These are phyloP conservation scores for Eupristina koningsbergeri DNA, from an alignment of 1,140 invertebrate species.

Conservation along the genomic window DNA sequence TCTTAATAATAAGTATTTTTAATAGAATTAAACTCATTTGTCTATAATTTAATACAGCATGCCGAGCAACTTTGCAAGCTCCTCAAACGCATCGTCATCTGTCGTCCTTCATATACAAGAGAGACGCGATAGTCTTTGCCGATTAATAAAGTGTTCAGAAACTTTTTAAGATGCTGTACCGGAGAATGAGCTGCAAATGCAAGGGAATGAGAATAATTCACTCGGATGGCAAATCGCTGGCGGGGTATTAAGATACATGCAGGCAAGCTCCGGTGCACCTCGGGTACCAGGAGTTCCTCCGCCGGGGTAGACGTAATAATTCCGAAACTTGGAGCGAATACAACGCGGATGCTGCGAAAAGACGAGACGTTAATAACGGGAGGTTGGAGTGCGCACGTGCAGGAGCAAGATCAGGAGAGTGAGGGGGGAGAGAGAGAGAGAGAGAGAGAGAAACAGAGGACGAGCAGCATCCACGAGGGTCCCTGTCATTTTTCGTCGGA, in stretches of 20 bases:
- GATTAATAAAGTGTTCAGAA: too few species aligned
- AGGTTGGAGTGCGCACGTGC: neutral
- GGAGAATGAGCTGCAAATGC: neutral
- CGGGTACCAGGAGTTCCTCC: neutral
- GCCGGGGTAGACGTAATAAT: neutral
- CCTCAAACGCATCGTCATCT: too few species aligned
- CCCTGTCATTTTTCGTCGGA: constrained; percentile 29
- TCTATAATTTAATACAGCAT: too few species aligned
- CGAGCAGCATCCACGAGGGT: neutral
- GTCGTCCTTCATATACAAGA: too few species aligned
- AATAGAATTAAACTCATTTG: too few species aligned
- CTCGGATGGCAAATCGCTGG: neutral
- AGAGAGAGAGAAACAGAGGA: constrained; percentile 11
- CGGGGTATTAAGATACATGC: neutral
- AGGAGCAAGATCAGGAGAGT: too few species aligned
- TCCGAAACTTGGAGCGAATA: neutral
- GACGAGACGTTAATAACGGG: neutral
- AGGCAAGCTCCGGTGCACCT: too few species aligned
- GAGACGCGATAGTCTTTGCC: too few species aligned
- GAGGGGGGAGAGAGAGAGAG: too few species aligned
- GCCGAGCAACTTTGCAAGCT: too few species aligned
- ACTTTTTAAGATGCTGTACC: too few species aligned
- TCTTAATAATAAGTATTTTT: too few species aligned
- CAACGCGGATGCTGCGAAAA: neutral
- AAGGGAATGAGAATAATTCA: neutral